Evolutionary conservation across 2,888 invertebrate species (phyloP).

Genomic region (Ophion ventricosus): DNA sequence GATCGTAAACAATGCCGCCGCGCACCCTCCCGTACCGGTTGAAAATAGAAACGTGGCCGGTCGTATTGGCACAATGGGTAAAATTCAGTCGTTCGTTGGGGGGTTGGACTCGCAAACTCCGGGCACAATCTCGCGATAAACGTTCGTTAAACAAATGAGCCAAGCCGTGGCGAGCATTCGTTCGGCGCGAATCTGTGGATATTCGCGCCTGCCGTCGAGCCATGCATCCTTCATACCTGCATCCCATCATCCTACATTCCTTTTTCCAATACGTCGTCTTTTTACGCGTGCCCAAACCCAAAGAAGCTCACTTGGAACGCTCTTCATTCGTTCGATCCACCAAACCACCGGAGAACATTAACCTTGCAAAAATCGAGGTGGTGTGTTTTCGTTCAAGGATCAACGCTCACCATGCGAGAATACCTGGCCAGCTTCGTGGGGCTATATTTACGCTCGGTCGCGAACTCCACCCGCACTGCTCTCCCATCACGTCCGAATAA

Average conservation of each 20-base stretch:
- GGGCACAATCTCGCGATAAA: constrained; percentile 53
- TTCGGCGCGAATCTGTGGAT: constrained; percentile 29
- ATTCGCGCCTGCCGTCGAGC: constrained; percentile 6
- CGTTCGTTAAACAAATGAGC: constrained; percentile 57
- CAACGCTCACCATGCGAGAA: too few species aligned
- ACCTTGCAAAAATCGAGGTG: too few species aligned
- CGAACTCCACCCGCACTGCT: constrained; percentile 1
- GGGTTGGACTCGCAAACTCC: constrained; percentile 30
- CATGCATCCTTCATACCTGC: background rate
- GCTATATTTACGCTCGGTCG: constrained; percentile 5
- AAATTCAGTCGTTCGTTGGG: constrained; percentile 41
- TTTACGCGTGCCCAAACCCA: too few species aligned
- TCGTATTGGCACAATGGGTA: constrained; percentile 52
- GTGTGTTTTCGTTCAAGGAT: too few species aligned
- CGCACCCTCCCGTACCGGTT: background rate
- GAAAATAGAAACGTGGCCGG: constrained; percentile 58
- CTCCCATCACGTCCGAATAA: constrained; percentile 53
- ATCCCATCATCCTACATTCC: too few species aligned
- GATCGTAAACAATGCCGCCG: constrained; percentile 57
- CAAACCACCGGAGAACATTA: too few species aligned
- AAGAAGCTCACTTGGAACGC: too few species aligned
- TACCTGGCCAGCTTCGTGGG: too few species aligned
- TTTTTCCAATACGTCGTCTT: too few species aligned
- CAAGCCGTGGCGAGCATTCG: constrained; percentile 47
- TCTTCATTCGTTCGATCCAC: too few species aligned